phyloP scores from a whole-genome alignment of 2,113 vertebrate species.

The Platichthys flesus region DNA sequence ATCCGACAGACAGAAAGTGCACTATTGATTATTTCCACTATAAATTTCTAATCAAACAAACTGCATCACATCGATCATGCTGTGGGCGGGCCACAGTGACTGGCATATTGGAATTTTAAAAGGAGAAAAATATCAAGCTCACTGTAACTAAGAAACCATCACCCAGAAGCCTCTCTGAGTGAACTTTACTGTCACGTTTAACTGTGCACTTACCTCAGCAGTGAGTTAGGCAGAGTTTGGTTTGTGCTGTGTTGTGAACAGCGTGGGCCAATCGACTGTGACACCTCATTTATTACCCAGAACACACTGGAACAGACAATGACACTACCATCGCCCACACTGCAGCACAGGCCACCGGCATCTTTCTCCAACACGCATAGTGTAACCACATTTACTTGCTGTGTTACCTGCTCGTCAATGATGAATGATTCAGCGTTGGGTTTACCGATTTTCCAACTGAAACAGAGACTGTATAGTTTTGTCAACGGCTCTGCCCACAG shows the following conservation, averaged over 20 bases:
- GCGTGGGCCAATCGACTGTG: conserved; percentile 57
- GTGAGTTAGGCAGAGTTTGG: conserved; percentile 4
- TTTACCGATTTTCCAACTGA: neutral
- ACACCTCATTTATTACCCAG: conserved; percentile 65
- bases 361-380: neutral
- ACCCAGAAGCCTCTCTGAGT: conserved; percentile 12
- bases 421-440: neutral
- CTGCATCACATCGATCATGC: conserved; percentile 38
- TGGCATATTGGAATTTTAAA: conserved; percentile 51
- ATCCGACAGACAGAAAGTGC: conserved; percentile 6
- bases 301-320: conserved; percentile 48
- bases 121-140: conserved; percentile 35
- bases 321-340: conserved; percentile 37
- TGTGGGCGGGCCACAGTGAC: conserved; percentile 22
- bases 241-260: conserved; percentile 40
- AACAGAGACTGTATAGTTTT: neutral
- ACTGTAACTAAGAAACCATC: conserved; percentile 40
- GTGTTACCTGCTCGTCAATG: neutral
- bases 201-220: conserved; percentile 23
- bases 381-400: neutral
- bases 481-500: neutral
- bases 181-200: conserved; percentile 38
- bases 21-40: conserved; percentile 24
- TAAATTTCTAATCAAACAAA: conserved; percentile 47
- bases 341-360: neutral